Evolutionary conservation across 2,888 invertebrate species (phyloP).

Genomic region (Dione juno): DNA sequence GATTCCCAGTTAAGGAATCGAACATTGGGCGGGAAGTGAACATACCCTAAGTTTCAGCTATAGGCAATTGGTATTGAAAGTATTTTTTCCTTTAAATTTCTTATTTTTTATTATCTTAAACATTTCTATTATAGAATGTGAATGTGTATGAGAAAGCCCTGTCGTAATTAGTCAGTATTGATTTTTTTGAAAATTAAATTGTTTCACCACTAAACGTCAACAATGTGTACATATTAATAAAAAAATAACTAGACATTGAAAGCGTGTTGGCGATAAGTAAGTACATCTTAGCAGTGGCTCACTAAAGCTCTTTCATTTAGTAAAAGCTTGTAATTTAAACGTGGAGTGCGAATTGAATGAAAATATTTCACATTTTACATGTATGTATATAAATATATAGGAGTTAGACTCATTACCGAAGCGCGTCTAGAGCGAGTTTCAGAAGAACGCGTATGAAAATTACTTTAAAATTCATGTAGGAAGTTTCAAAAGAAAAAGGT

Average conservation of each 20-base stretch:
- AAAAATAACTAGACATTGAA: not conserved
- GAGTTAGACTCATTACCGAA: conserved; percentile 24
- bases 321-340: conserved; percentile 25
- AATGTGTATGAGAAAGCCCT: too few relatives aligned
- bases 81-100: too few relatives aligned
- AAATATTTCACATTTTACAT: conserved; percentile 5
- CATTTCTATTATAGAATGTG: too few relatives aligned
- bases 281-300: not conserved
- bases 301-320: not conserved
- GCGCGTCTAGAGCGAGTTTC: conserved; percentile 6
- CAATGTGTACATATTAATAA: too few relatives aligned
- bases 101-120: too few relatives aligned
- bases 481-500: conserved; percentile 19
- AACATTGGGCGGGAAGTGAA: too few relatives aligned
- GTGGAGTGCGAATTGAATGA: conserved; percentile 10
- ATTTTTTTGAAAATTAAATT: too few relatives aligned
- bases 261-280: not conserved
- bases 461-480: conserved; percentile 17
- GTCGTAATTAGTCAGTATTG: too few relatives aligned
- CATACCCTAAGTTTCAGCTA: too few relatives aligned
- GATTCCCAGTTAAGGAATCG: too few relatives aligned
- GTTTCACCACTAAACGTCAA: too few relatives aligned
- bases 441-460: not conserved
- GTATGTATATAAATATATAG: not conserved
- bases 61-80: too few relatives aligned